Conservation (phyloP, 2,113 vertebrate species). For the Plectropomus leopardus region DNA sequence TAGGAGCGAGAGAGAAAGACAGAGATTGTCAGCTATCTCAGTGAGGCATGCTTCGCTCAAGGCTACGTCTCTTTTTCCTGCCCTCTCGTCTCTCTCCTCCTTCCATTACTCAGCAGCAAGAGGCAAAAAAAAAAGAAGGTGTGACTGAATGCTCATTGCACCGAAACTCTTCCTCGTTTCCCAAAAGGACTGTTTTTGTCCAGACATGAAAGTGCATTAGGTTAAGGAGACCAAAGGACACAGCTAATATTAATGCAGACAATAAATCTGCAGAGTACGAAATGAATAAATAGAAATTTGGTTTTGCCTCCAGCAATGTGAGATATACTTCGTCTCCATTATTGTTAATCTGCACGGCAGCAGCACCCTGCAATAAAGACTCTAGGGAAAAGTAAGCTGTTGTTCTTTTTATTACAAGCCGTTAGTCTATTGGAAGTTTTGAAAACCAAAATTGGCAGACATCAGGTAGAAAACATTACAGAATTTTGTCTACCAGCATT, state of each 20-base stretch:
- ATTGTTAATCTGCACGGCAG: not conserved
- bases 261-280: conserved; percentile 29
- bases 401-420: not conserved
- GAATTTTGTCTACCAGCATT: too few relatives aligned
- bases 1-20: conserved; percentile 30
- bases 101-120: conserved; percentile 75
- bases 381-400: not conserved
- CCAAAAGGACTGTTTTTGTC: conserved; percentile 56
- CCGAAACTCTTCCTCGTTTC: conserved; percentile 49
- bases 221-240: conserved; percentile 45
- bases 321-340: not conserved
- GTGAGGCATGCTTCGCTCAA: conserved; percentile 70
- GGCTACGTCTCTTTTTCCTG: conserved; percentile 63
- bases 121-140: conserved; percentile 60
- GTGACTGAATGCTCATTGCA: conserved; percentile 67
- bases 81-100: conserved; percentile 43
- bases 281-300: conserved; percentile 4
- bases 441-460: not conserved
- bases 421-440: not conserved
- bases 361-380: not conserved
- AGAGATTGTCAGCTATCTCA: conserved; percentile 71
- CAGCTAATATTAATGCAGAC: conserved; percentile 16
- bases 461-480: too few relatives aligned
- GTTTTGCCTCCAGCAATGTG: not conserved
- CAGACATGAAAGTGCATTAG: conserved; percentile 67